These are phyloP conservation scores for Aepyceros melampus DNA, from an alignment of 2,113 vertebrate species.

Conservation along the genomic window DNA sequence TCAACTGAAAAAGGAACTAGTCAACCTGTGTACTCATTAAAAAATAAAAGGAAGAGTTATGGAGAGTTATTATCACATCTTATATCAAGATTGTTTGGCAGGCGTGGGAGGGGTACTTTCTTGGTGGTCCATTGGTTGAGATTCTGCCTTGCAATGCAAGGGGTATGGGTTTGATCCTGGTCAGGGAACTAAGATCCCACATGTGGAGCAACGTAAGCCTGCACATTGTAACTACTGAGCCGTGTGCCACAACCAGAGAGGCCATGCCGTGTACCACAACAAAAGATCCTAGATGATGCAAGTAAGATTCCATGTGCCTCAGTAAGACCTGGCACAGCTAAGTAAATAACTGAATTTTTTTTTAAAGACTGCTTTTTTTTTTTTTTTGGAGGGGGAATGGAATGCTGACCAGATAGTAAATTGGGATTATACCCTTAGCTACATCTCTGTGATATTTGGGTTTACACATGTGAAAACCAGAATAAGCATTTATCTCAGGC, in stretches of 20 bases:
- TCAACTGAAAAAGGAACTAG: conserved; percentile 24
- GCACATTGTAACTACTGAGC: background rate
- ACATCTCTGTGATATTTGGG: background rate
- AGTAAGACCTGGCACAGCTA: background rate
- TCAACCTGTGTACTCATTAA: background rate
- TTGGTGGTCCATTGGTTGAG: background rate
- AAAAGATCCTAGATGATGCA: background rate
- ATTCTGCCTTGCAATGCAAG: background rate
- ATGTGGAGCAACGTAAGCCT: background rate
- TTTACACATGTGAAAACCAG: background rate
- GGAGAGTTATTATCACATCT: background rate
- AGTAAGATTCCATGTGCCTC: background rate
- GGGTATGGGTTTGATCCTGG: fast-evolving
- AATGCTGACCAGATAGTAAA: background rate
- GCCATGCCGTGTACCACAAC: background rate
- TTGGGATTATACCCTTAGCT: background rate
- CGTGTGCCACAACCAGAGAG: background rate
- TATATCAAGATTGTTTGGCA: background rate
- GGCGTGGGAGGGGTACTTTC: fast-evolving
- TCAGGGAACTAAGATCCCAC: background rate
- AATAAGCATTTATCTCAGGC: background rate
- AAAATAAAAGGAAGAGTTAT: background rate
- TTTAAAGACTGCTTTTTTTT: background rate
- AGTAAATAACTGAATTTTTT: background rate
- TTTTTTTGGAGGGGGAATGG: background rate